These are phyloP conservation scores for Drosophila repleta DNA, from an alignment of 1,140 invertebrate genomes.

Conservation along the genomic window DNA sequence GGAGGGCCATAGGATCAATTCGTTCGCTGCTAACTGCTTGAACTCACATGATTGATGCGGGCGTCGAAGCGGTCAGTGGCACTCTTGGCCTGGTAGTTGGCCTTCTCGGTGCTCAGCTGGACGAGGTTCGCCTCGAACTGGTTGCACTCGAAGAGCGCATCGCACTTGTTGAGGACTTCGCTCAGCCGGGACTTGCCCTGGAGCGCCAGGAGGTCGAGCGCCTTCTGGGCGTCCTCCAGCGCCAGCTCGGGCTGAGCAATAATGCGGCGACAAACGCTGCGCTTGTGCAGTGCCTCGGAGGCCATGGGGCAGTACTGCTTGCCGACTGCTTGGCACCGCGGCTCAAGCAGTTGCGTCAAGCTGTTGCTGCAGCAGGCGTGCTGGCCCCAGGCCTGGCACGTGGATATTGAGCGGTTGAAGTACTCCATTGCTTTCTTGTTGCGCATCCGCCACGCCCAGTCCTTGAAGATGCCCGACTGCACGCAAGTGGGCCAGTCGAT, in stretches of 20 bases:
- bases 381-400: conserved; percentile 2
- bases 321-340: neutral
- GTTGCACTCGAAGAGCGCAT: conserved; percentile 47
- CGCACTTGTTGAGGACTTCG: conserved; percentile 21
- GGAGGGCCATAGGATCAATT: neutral
- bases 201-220: conserved; percentile 12
- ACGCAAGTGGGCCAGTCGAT: conserved; percentile 45
- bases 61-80: neutral
- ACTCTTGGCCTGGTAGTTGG: neutral
- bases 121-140: conserved; percentile 45
- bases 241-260: conserved; percentile 40
- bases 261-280: conserved; percentile 9
- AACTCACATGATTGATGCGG: conserved; percentile 28
- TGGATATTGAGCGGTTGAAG: conserved; percentile 5
- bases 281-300: conserved; percentile 7
- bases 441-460: conserved; percentile 42
- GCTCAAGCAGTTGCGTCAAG: rapidly evolving
- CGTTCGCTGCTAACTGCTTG: no score
- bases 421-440: conserved; percentile 27
- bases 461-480: conserved; percentile 40
- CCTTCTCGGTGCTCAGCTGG: conserved; percentile 19
- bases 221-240: conserved; percentile 17
- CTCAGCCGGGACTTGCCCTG: neutral
- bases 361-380: neutral
- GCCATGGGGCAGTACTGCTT: neutral